A percentile compares a stretch with the other conserved stretches of the same genome.
Evolutionary conservation across 1,140 invertebrate species (phyloP).

Genomic region (Musca vetustissima): DNA sequence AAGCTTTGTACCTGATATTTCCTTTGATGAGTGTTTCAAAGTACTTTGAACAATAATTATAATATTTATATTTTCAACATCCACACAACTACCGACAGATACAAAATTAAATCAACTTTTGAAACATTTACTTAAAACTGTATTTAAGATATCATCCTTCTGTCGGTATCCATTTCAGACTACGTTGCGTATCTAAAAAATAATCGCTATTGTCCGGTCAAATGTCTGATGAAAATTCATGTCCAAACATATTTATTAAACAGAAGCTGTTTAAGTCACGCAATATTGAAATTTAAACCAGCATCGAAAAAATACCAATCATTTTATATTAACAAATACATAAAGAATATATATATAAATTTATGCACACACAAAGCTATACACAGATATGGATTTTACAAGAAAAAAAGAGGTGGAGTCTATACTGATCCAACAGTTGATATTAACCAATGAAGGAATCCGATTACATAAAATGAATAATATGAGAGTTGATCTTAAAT

Average conservation of each 20-base stretch:
- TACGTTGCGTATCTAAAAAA: no score
- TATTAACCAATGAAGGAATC: conserved; percentile 11
- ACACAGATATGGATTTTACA: not conserved
- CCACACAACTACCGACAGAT: no score
- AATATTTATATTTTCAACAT: no score
- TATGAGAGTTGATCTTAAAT: not conserved
- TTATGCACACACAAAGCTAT: not conserved
- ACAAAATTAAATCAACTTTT: no score
- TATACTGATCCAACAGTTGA: not conserved
- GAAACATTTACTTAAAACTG: no score
- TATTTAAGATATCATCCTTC: no score
- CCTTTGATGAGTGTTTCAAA: no score
- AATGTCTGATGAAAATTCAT: no score
- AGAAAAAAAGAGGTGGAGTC: conserved; percentile 16
- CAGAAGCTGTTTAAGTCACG: conserved; percentile 21
- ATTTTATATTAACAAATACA: conserved; percentile 14
- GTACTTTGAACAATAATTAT: no score
- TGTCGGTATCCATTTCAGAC: no score
- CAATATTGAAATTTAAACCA: conserved; percentile 22
- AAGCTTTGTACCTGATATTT: no score
- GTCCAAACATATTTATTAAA: conserved; percentile 7
- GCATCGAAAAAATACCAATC: conserved; percentile 7
- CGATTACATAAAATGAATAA: conserved; percentile 16
- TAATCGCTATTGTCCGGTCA: no score
- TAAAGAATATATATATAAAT: not conserved